Evolutionary conservation across 2,797 vertebrate species (phyloP).

Genomic region (Setipinna tenuifilis): DNA sequence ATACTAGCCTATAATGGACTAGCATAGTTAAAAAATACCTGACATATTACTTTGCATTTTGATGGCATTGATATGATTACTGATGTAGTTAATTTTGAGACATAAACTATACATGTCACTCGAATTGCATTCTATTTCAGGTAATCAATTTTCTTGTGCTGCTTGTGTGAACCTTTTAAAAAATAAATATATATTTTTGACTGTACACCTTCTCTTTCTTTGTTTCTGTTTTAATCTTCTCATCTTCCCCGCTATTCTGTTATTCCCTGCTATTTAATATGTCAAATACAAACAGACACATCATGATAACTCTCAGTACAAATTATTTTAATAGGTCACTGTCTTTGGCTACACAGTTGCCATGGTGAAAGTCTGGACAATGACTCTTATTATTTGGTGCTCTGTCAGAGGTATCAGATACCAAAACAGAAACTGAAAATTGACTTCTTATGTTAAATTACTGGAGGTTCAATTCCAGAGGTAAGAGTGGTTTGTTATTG

Average conservation of each 20-base stretch:
- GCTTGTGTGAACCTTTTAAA: no score
- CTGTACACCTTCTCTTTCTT: neutral
- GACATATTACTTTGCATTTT: no score
- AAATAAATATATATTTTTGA: neutral
- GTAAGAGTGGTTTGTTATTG: neutral
- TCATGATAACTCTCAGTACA: neutral
- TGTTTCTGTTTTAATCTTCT: neutral
- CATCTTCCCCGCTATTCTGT: neutral
- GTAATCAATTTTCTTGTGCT: no score
- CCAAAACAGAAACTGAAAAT: neutral
- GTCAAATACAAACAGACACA: neutral
- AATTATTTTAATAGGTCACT: neutral
- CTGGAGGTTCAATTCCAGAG: neutral
- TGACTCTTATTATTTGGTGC: neutral
- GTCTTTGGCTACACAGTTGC: neutral
- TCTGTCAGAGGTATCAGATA: neutral
- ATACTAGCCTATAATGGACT: no score
- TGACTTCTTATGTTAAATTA: neutral
- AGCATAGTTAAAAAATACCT: no score
- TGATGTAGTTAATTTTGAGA: no score
- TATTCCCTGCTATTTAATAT: neutral
- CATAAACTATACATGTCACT: no score
- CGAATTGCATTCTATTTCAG: no score
- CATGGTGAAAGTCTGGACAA: neutral
- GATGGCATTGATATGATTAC: no score